Evolutionary conservation across 37 sponge, comb jelly and placozoan genomes (phyloP).

Genomic region (Petrosia ficiformis): DNA sequence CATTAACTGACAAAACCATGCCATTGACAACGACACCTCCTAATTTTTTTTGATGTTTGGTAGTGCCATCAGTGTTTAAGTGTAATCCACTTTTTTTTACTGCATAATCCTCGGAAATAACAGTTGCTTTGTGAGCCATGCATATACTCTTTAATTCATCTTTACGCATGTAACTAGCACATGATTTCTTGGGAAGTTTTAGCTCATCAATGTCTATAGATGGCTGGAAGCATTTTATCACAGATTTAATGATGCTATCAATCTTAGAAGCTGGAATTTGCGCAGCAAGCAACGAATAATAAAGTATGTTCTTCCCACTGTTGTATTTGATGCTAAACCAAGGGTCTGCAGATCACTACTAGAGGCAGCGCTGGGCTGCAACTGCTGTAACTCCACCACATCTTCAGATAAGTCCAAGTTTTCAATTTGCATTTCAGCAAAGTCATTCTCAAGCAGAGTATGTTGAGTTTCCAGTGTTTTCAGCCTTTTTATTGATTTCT

Average conservation of each 20-base stretch:
- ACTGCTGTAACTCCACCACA: background rate
- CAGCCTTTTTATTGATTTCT: no score
- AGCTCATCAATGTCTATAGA: background rate
- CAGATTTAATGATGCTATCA: background rate
- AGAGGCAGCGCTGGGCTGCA: background rate
- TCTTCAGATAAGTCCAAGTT: background rate
- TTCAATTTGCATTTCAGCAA: background rate
- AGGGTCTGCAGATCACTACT: background rate
- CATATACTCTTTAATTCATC: background rate
- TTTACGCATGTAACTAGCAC: conserved; percentile 9
- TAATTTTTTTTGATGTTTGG: conserved; percentile 28
- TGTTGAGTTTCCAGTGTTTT: no score
- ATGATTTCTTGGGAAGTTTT: background rate
- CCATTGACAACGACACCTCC: conserved; percentile 28
- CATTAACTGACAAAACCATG: conserved; percentile 30
- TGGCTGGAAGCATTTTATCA: background rate
- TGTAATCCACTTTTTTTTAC: no score
- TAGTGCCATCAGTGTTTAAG: conserved; percentile 41
- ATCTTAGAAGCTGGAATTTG: background rate
- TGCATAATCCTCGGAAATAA: background rate
- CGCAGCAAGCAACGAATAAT: background rate
- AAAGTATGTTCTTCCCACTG: background rate
- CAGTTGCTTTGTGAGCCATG: background rate
- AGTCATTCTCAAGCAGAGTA: background rate
- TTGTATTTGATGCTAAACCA: background rate